Conservation (phyloP, 2,797 vertebrate species). For the Ptychobarbus kaznakovi region DNA sequence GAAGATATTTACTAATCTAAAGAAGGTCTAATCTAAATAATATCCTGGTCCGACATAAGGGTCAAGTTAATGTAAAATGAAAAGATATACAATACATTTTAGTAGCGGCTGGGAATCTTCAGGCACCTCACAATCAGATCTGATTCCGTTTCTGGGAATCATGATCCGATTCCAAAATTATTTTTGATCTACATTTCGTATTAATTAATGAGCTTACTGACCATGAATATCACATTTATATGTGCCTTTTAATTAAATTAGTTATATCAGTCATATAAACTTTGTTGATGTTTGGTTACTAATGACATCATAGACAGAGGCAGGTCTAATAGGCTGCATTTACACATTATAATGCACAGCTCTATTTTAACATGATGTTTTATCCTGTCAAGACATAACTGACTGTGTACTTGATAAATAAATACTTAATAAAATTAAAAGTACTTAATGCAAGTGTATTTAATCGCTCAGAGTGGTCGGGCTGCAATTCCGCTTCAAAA, state of each 20-base stretch:
- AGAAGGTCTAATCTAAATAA: background rate
- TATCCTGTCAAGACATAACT: background rate
- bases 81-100: background rate
- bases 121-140: background rate
- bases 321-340: background rate
- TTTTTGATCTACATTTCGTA: background rate
- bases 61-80: background rate
- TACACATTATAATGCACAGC: background rate
- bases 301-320: background rate
- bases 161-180: background rate
- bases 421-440: no score
- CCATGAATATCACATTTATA: background rate
- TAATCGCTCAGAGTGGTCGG: no score
- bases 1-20: background rate
- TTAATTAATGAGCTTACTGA: background rate
- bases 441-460: no score
- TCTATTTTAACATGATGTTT: no score
- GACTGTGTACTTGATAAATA: background rate
- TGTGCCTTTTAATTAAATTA: background rate
- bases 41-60: background rate
- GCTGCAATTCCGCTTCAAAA: no score
- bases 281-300: background rate
- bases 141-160: background rate
- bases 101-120: background rate
- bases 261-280: background rate